phyloP scores from a whole-genome alignment of 1,140 invertebrate genomes.

The Luehdorfia chinensis region DNA sequence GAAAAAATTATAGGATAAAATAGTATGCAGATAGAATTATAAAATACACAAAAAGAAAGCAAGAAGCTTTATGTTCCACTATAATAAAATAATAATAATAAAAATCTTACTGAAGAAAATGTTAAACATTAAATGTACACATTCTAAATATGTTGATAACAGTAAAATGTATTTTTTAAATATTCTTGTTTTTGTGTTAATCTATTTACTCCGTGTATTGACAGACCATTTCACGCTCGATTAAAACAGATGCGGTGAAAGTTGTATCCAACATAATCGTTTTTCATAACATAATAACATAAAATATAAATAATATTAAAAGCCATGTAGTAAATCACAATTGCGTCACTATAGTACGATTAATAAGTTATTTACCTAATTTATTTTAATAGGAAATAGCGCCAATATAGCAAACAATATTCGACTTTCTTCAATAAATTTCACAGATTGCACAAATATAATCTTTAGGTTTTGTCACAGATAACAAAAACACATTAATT shows the following conservation, averaged over 20 bases:
- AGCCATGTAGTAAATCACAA: constrained; percentile 4
- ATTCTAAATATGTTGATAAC: too few relatives aligned
- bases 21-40: too few relatives aligned
- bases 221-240: constrained; percentile 11
- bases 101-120: too few relatives aligned
- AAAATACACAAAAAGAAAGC: too few relatives aligned
- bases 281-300: constrained; percentile 11
- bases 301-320: not conserved
- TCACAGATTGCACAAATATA: constrained; percentile 1
- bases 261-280: constrained; percentile 23
- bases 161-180: too few relatives aligned
- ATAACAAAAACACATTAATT: too few relatives aligned
- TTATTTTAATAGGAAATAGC: constrained; percentile 26
- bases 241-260: constrained; percentile 28
- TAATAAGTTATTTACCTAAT: constrained; percentile 19
- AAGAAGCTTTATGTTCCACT: too few relatives aligned
- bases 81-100: too few relatives aligned
- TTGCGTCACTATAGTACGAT: not conserved
- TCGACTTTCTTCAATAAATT: not conserved
- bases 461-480: not conserved
- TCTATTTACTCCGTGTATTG: constrained; percentile 1
- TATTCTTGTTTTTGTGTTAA: too few relatives aligned
- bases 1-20: too few relatives aligned
- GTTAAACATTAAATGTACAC: too few relatives aligned
- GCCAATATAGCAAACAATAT: constrained; percentile 20